Percentiles rank a stretch among this genome's conserved stretches.
These are phyloP conservation scores for Orthosia cruda DNA, from an alignment of 2,888 invertebrate species.

Conservation along the genomic window DNA sequence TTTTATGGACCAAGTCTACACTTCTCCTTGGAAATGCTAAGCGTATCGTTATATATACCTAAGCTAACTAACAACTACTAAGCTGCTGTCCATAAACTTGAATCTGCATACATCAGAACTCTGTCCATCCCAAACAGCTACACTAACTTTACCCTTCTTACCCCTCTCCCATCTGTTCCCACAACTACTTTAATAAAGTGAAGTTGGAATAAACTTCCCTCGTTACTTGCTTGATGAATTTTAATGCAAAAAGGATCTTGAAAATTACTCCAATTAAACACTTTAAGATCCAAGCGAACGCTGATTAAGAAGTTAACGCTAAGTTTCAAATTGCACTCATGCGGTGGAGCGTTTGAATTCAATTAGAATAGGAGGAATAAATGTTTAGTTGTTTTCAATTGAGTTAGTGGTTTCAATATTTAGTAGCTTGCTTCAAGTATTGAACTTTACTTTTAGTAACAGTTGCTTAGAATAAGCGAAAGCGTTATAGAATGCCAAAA, in stretches of 20 bases:
- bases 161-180: slow-evolving; percentile 17
- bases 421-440: not conserved
- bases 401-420: not conserved
- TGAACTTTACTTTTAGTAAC: not conserved
- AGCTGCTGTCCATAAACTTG: slow-evolving; percentile 27
- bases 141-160: not conserved
- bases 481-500: not conserved
- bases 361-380: slow-evolving; percentile 11
- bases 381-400: slow-evolving; percentile 14
- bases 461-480: not conserved
- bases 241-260: slow-evolving; percentile 68
- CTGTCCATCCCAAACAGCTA: slow-evolving; percentile 17
- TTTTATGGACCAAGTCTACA: not conserved
- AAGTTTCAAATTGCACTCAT: slow-evolving; percentile 36
- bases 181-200: slow-evolving; percentile 47
- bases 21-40: not conserved
- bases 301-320: slow-evolving; percentile 43
- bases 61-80: slow-evolving; percentile 4
- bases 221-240: slow-evolving; percentile 73
- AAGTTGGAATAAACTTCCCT: slow-evolving; percentile 65
- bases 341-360: slow-evolving; percentile 20
- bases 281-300: slow-evolving; percentile 46
- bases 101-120: slow-evolving; percentile 31
- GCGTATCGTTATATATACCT: not conserved
- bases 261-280: slow-evolving; percentile 65